A percentile compares a stretch with the other conserved stretches of the same genome.
Conservation (phyloP, 2,888 invertebrate species). For the Trisateles emortualis region DNA sequence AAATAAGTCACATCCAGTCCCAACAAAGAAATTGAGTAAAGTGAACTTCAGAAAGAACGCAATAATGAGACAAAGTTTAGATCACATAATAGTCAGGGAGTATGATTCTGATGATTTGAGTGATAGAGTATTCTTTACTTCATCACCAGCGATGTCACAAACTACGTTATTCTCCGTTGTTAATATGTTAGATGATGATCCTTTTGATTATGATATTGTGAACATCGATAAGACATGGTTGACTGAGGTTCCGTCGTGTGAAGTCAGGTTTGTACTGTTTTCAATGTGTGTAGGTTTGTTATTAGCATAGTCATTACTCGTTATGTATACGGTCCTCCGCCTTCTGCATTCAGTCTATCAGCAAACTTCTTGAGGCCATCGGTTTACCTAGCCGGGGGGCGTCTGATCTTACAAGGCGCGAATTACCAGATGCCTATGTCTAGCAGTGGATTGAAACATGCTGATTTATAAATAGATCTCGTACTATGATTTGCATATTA, state of each 20-base stretch:
- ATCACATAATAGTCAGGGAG: constrained; percentile 45
- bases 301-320: too few species aligned
- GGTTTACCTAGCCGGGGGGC: too few species aligned
- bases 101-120: constrained; percentile 62
- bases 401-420: too few species aligned
- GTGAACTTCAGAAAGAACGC: constrained; percentile 59
- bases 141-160: constrained; percentile 45
- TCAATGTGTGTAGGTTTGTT: background rate
- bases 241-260: constrained; percentile 37
- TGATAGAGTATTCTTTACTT: constrained; percentile 38
- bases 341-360: too few species aligned
- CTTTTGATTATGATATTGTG: constrained; percentile 80
- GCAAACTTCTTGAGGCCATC: too few species aligned
- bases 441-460: too few species aligned
- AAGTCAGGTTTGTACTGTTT: constrained; percentile 3
- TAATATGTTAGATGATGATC: constrained; percentile 69
- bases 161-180: constrained; percentile 44
- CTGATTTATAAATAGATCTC: too few species aligned
- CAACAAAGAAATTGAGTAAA: constrained; percentile 40
- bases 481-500: too few species aligned
- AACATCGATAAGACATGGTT: constrained; percentile 72
- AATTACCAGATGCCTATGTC: too few species aligned
- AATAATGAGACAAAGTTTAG: constrained; percentile 45
- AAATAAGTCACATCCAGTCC: background rate
- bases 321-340: too few species aligned